Evolutionary conservation across 92 coral and sea anemone genomes (phyloP).

Genomic region (Plumapathes pennacea): DNA sequence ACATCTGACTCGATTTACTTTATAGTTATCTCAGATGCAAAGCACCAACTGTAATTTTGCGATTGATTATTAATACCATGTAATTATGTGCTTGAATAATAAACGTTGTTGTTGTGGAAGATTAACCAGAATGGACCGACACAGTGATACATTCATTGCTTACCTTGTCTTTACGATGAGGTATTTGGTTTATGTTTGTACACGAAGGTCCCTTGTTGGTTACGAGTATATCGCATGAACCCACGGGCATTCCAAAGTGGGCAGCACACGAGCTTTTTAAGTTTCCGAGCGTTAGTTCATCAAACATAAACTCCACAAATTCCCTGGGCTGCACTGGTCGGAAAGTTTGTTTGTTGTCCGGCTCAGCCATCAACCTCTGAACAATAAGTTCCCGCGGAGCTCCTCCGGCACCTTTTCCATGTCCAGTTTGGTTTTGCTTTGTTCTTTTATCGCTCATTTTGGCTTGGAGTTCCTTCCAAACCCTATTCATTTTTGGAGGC

Average conservation of each 20-base stretch:
- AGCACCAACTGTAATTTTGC: too few relatives aligned
- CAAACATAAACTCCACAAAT: slow-evolving; percentile 38
- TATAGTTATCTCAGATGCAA: too few relatives aligned
- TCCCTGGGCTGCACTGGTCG: slow-evolving; percentile 51
- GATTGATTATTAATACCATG: too few relatives aligned
- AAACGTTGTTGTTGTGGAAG: too few relatives aligned
- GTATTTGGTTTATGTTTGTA: slow-evolving; percentile 55
- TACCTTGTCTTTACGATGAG: slow-evolving; percentile 43
- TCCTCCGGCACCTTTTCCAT: slow-evolving; percentile 19
- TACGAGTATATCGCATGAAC: slow-evolving; percentile 51
- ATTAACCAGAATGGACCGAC: too few relatives aligned
- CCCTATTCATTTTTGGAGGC: slow-evolving; percentile 38
- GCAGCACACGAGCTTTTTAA: slow-evolving; percentile 51
- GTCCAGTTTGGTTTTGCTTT: slow-evolving; percentile 13
- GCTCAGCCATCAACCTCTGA: slow-evolving; percentile 48
- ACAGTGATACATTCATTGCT: too few relatives aligned
- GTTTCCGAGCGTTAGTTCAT: slow-evolving; percentile 43
- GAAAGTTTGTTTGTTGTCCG: slow-evolving; percentile 55
- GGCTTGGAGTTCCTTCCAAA: slow-evolving; percentile 32
- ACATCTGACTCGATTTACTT: too few relatives aligned
- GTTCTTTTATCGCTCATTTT: slow-evolving; percentile 41
- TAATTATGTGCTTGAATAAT: too few relatives aligned
- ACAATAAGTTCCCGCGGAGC: slow-evolving; percentile 40
- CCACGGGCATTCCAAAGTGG: slow-evolving; percentile 38
- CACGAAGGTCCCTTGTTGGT: slow-evolving; percentile 54